These are phyloP conservation scores for Morone saxatilis DNA, from an alignment of 2,113 vertebrate species.

Conservation along the genomic window DNA sequence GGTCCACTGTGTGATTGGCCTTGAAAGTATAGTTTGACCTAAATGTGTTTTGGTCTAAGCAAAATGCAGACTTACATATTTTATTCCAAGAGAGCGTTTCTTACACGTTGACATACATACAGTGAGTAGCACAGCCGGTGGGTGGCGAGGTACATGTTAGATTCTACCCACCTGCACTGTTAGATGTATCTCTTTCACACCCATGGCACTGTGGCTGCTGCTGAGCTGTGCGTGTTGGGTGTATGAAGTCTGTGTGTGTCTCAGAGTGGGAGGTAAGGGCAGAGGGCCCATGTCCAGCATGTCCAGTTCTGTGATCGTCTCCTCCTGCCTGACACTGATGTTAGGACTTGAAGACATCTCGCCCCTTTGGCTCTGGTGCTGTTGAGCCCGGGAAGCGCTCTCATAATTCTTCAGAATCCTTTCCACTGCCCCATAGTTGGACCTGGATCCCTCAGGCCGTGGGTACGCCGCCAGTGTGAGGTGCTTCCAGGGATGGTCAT, in stretches of 20 bases:
- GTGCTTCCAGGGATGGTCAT: slow-evolving; percentile 91
- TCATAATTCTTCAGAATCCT: slow-evolving; percentile 94
- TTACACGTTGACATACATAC: slow-evolving; percentile 5
- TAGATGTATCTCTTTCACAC: slow-evolving; percentile 65
- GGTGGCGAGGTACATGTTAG: slow-evolving; percentile 4
- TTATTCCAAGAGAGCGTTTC: background rate
- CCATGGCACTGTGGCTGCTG: slow-evolving; percentile 61
- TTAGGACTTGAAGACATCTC: slow-evolving; percentile 44
- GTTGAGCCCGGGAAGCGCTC: slow-evolving; percentile 79
- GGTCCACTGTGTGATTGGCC: slow-evolving; percentile 34
- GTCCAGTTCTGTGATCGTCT: slow-evolving; percentile 82
- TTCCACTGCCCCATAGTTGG: slow-evolving; percentile 95
- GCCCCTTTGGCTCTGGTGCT: slow-evolving; percentile 74
- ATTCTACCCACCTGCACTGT: slow-evolving; percentile 80
- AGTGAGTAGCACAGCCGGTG: slow-evolving; percentile 21
- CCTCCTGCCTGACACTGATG: slow-evolving; percentile 70
- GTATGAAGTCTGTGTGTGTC: slow-evolving; percentile 75
- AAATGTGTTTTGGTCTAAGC: slow-evolving; percentile 25
- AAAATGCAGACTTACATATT: background rate
- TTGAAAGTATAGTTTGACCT: slow-evolving; percentile 24
- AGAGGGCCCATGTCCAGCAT: slow-evolving; percentile 83
- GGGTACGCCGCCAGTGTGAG: slow-evolving; percentile 93
- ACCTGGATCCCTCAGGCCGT: slow-evolving; percentile 92
- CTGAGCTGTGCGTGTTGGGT: slow-evolving; percentile 74
- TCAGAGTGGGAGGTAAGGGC: slow-evolving; percentile 50